phyloP scores from a whole-genome alignment of 2,113 vertebrate genomes.

The Pantherophis guttatus region DNA sequence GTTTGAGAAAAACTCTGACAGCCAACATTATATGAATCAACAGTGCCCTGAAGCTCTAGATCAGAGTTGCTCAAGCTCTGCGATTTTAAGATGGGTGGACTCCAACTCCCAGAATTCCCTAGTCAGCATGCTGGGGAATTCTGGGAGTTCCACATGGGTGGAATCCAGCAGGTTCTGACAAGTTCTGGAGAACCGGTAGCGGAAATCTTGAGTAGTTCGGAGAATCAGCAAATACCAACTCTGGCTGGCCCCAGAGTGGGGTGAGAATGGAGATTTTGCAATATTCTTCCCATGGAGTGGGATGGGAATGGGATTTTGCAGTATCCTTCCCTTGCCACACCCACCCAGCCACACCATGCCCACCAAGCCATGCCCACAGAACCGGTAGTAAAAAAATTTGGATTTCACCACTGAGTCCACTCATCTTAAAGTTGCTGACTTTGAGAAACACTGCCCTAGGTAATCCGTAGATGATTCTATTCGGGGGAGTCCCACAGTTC shows the following conservation, averaged over 20 bases:
- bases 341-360: too few relatives aligned
- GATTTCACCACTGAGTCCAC: background rate
- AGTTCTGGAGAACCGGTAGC: too few relatives aligned
- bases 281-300: too few relatives aligned
- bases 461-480: background rate
- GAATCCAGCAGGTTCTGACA: too few relatives aligned
- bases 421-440: background rate
- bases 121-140: background rate
- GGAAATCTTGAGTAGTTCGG: too few relatives aligned
- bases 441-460: background rate
- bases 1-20: background rate
- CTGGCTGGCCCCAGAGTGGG: too few relatives aligned
- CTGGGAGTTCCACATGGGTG: background rate
- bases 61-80: background rate
- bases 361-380: too few relatives aligned
- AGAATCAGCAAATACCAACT: too few relatives aligned
- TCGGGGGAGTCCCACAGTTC: slow-evolving; percentile 1
- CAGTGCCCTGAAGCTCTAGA: background rate
- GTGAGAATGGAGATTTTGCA: too few relatives aligned
- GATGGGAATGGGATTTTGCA: too few relatives aligned
- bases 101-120: background rate
- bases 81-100: background rate
- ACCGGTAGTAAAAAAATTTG: too few relatives aligned
- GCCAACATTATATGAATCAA: background rate
- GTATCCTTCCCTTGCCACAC: too few relatives aligned